Evolutionary conservation across 2,888 invertebrate species (phyloP), one percentile per base, ranked within the genome.

Genomic region (Ennomos quercinarius): DNA sequence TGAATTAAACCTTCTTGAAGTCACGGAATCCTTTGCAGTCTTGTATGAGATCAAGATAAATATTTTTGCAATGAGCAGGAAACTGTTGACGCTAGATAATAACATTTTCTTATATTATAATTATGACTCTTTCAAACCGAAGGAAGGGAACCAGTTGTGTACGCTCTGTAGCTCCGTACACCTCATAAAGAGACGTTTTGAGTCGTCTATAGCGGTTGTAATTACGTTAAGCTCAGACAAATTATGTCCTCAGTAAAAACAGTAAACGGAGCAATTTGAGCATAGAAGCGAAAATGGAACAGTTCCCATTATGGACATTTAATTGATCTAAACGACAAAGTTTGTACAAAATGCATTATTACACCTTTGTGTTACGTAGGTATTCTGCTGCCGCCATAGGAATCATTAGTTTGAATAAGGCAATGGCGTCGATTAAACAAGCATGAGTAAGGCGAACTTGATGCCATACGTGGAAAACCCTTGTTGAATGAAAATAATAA

Each of bases 401-500:
- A 65, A 73, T 77, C 70, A 70, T 72, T 75, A 76, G 76, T 76
- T 77, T 75, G 70, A 72, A 75, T 70, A 72, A 75, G 69, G 67
- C 68, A 73, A 59, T 70, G 64, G 59, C 63, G 68, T 71, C 73
- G 64, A 77, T 81, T 74, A 76, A 80, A 79, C 78, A 76, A 70
- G 69, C 66, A 73, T 81, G 78, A 81, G 71, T 77, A 78, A 80
- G 63, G 68, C 67, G 57, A 61, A 70, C 67, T 71, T 59, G 69
- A 68, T 70, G 65, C 70, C 71, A 75, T 81, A 78, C 70, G 62
- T 74, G 83, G 83, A 81, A 86, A 84, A 71, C 71, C 80, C 80
- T 77, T 83, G 81, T 86, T 85, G 78, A 86, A 86, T 83, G 74
- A 84, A 85, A 85, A 83, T 81, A 84, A 81, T 77, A 76, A 81